Base-by-base conservation (phyloP, 2,888 invertebrate species). In the Macaria liturata region DNA sequence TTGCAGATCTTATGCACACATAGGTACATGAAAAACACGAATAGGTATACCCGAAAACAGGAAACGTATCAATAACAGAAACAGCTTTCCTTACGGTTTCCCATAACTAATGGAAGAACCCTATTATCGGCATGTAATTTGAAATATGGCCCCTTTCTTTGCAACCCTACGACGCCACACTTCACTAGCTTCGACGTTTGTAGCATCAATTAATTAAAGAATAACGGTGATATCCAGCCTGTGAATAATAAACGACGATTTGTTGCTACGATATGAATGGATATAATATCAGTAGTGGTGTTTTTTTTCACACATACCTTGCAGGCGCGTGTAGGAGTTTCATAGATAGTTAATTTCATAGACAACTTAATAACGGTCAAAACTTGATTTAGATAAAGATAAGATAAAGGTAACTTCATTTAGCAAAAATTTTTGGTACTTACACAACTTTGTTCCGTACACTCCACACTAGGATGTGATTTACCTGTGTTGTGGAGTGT, bases 251-350 rank as follows among this genome's bases (percentile, higher is more conserved):
- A 77, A 74, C 71, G 70, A 67, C 68, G 72, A 74, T 78, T 73
- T 70, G 77, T 59, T 48, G 55, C 59, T 57, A 46, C 46, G 49
- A 57, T 64, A 62, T 62, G 46, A 56, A 53, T 58, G 47, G 54
- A 49, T 50, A 49, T 64, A 63, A 68, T 76, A 74, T 68, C 75
- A 74, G 67, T 66, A 66, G 69, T 74, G 67, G 66, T 65, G 68
- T 74, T 20, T 53, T 83, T 85, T 84, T 91, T 86, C 78, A 86
- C 85, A 86, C 88, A 90, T 90, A 86, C 86, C 86, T 73, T 61
- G 74, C 64, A 78, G 71, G 74, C 74, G 75, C 20, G 20, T 20
- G 20, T 20, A 20, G 1, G 20, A 20, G 20, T 20, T 20, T 20
- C 20, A 20, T 20, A 20, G 20, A 20, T 20, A 20, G 20, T 20